A percentile compares a stretch with the other conserved stretches of the same genome.
Evolutionary conservation across 2,888 invertebrate genomes (phyloP).

Genomic region (Erebia epiphron): DNA sequence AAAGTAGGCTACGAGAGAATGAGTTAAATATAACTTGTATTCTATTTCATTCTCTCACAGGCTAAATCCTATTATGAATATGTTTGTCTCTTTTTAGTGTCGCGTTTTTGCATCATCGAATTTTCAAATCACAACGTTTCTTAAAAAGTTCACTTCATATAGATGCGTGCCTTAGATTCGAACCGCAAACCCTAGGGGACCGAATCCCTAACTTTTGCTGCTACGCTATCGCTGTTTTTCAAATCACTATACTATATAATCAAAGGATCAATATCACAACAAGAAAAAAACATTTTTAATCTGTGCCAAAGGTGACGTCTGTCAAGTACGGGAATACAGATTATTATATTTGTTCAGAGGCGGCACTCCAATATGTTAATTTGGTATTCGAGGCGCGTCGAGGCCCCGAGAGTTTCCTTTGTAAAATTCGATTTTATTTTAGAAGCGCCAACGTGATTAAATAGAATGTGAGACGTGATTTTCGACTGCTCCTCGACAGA

Average conservation of each 20-base stretch:
- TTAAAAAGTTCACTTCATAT: too few relatives aligned
- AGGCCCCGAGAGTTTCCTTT: slow-evolving; percentile 51
- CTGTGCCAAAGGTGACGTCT: slow-evolving; percentile 21
- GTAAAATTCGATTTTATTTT: slow-evolving; percentile 57
- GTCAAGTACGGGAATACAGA: slow-evolving; percentile 15
- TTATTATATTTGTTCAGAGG: slow-evolving; percentile 13
- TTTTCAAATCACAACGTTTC: too few relatives aligned
- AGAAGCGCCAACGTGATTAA: slow-evolving; percentile 57
- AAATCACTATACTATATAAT: background rate
- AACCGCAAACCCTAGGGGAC: too few relatives aligned
- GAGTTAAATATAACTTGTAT: too few relatives aligned
- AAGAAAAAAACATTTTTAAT: slow-evolving; percentile 4
- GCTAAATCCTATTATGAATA: too few relatives aligned
- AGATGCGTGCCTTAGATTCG: too few relatives aligned
- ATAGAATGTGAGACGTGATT: slow-evolving; percentile 60
- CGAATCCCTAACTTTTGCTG: too few relatives aligned
- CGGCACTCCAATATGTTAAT: slow-evolving; percentile 31
- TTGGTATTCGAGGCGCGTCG: slow-evolving; percentile 54
- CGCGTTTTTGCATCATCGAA: too few relatives aligned
- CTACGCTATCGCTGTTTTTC: too few relatives aligned
- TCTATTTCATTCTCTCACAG: too few relatives aligned
- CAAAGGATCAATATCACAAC: slow-evolving; percentile 8
- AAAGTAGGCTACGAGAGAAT: too few relatives aligned
- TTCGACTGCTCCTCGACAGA: slow-evolving; percentile 41
- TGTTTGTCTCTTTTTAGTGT: too few relatives aligned